Base-by-base conservation (phyloP, 2,888 invertebrate species). In the Galerucella pusilla region DNA sequence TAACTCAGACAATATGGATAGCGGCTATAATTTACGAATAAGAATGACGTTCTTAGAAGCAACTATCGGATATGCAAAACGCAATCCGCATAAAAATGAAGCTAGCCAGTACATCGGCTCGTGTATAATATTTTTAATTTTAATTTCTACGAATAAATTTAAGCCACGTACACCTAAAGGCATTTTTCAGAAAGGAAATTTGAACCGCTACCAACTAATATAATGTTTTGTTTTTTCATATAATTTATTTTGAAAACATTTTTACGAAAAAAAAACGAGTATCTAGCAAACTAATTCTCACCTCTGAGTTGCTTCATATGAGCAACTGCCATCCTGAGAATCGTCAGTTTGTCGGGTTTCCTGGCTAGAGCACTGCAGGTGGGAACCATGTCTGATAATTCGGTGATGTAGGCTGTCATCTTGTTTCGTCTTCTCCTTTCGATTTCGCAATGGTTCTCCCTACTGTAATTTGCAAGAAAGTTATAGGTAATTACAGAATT, bases 351-450 rank as follows among this genome's bases (percentile, higher is more conserved):
- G 91, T 99, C 99, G 68, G 99, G 99, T 88, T 99, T 99, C 81
- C 99, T 92, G 73, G 99, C 99, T 82, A 99, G 91, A 66, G 98
- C 97, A 86, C 97, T 97, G 90, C 98, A 98, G 84, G 99, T 98
- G 85, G 99, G 99, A 86, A 99, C 98, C 99, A 99, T 99, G 90
- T 99, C 99, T 81, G 98, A 98, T 84, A 99, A 91, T 90, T 99
- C 99, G 86, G 98, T 98, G 88, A 99, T 99, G 90, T 99, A 99
- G 82, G 98, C 97, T 84, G 99, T 98, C 99, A 99, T 99, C 94
- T 99, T 99, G 92, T 99, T 99, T 83, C 99, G 93, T 83, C 99
- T 92, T 83, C 99, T 93, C 83, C 99, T 92, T 89, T 99, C 99
- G 88, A 99, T 99, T 90, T 99, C 98, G 89, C 98, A 98, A 90